A percentile compares a stretch with the other conserved stretches of the same genome.
Conservation (phyloP, 2,888 invertebrate genomes). For the Orthosia incerta region DNA sequence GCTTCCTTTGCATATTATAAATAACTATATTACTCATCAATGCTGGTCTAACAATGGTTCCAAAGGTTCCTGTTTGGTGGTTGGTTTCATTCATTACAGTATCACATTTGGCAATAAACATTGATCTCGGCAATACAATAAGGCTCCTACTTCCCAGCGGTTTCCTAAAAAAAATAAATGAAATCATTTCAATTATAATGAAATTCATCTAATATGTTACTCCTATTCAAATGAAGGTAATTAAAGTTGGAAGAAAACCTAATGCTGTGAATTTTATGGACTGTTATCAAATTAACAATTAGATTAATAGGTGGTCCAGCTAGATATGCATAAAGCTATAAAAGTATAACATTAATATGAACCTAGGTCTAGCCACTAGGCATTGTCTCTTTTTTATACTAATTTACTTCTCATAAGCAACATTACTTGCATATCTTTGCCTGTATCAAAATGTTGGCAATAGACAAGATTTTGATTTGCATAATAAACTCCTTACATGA, state of each 20-base stretch:
- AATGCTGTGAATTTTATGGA: slow-evolving; percentile 52
- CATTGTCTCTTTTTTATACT: slow-evolving; percentile 11
- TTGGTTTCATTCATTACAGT: slow-evolving; percentile 2
- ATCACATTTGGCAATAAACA: slow-evolving; percentile 31
- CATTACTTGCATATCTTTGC: slow-evolving; percentile 19
- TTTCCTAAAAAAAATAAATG: slow-evolving; percentile 22
- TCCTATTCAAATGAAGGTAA: slow-evolving; percentile 64
- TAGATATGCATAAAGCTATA: slow-evolving; percentile 40
- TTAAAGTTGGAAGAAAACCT: slow-evolving; percentile 56
- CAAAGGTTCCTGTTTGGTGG: slow-evolving; percentile 6
- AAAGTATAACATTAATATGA: slow-evolving; percentile 31
- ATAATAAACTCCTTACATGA: neutral
- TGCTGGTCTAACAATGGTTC: slow-evolving; percentile 12
- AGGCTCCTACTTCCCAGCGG: slow-evolving; percentile 1
- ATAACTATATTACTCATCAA: slow-evolving; percentile 32
- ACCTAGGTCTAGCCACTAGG: slow-evolving; percentile 11
- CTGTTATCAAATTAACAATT: slow-evolving; percentile 64
- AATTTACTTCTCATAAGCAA: neutral
- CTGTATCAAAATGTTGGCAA: slow-evolving; percentile 4
- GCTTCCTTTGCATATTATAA: slow-evolving; percentile 46
- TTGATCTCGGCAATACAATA: slow-evolving; percentile 30
- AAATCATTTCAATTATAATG: slow-evolving; percentile 45
- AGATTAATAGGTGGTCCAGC: slow-evolving; percentile 57
- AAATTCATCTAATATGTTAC: slow-evolving; percentile 50
- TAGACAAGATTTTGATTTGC: neutral